Conservation (phyloP, 2,888 invertebrate species). For the Hartigia nigra region DNA sequence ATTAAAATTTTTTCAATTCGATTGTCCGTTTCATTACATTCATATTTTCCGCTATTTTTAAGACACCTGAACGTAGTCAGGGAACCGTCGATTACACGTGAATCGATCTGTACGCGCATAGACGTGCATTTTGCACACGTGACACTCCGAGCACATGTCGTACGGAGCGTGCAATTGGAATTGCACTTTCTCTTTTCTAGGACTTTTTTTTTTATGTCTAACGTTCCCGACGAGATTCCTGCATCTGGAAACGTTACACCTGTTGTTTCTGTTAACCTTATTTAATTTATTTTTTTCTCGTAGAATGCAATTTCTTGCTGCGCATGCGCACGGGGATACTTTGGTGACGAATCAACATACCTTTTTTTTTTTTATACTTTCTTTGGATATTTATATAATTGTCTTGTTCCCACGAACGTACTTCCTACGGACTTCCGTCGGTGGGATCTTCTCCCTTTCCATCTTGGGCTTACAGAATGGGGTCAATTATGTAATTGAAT, state of each 20-base stretch:
- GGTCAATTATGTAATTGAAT: not conserved
- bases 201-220: not conserved
- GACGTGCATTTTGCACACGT: not conserved
- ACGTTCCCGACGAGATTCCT: not conserved
- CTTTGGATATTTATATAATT: not conserved
- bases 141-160: not conserved
- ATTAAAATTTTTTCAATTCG: not conserved
- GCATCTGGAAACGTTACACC: not conserved
- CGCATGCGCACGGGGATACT: not conserved
- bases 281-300: not conserved
- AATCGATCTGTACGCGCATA: not conserved
- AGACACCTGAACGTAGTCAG: not conserved
- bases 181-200: not conserved
- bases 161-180: not conserved
- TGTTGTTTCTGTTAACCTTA: not conserved
- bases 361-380: not conserved
- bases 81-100: not conserved
- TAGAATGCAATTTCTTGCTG: not conserved
- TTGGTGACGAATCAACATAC: not conserved
- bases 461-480: not conserved
- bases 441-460: not conserved
- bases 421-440: not conserved
- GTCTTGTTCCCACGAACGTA: not conserved
- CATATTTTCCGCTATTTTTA: not conserved
- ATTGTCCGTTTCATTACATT: not conserved